phyloP scores from a whole-genome alignment of 2,888 invertebrate genomes.

The Mesoligia furuncula region DNA sequence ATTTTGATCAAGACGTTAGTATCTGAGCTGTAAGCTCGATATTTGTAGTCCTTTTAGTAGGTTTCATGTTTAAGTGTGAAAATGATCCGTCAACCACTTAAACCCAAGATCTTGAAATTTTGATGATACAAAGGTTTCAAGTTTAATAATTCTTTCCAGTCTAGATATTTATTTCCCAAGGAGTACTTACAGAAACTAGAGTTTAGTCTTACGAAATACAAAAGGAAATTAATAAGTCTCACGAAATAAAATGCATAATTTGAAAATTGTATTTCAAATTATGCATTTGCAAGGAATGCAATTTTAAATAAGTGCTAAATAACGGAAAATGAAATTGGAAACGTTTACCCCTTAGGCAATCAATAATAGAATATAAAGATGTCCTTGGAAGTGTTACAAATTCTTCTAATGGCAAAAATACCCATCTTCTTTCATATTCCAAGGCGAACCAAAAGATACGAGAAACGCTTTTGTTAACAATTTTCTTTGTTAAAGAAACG shows the following conservation, averaged over 20 bases:
- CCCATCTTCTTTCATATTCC: neutral
- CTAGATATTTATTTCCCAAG: conserved; percentile 3
- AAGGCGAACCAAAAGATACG: neutral
- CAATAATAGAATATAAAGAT: neutral
- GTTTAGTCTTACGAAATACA: conserved; percentile 27
- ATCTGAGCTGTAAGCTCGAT: neutral
- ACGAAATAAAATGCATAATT: conserved; percentile 20
- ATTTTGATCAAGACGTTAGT: neutral
- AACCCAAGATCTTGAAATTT: conserved; percentile 14
- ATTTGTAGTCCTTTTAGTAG: neutral
- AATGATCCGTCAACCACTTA: neutral
- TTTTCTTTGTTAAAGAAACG: conserved; percentile 8
- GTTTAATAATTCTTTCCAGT: neutral
- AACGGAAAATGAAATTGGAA: conserved; percentile 17
- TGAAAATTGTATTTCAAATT: too few species aligned
- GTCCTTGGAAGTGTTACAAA: neutral
- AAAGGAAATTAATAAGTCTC: conserved; percentile 30
- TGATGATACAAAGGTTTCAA: conserved; percentile 28
- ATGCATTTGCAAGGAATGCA: neutral
- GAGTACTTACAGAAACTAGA: conserved; percentile 8
- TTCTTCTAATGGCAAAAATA: neutral
- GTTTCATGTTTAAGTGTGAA: conserved; percentile 11
- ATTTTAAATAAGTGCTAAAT: conserved; percentile 13
- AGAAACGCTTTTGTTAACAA: neutral
- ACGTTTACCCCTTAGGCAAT: neutral